Evolutionary conservation across 2,797 vertebrate genomes (phyloP), one percentile per base, ranked within the genome.

Genomic region (Halcyon chelicuti): DNA sequence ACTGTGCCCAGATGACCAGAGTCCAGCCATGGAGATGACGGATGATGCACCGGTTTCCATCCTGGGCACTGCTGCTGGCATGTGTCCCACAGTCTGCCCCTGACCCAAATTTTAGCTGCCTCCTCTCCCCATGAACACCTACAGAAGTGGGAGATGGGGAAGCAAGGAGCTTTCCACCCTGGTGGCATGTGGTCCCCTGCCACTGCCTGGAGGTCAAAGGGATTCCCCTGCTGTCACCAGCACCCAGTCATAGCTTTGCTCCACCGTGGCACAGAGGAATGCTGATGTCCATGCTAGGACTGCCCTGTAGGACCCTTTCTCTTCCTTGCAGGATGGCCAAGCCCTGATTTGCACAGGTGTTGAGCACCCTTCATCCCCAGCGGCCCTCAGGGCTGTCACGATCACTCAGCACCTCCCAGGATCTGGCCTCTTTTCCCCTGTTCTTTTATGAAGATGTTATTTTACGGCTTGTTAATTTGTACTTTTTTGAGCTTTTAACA

Each of bases 391-490:
- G 77, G 66, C 73, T 94, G 86, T 93, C 93, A 93, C 13, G 0
- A 76, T 94, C 96, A 95, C 96, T 94, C 94, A 90, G 91, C 94
- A 0, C 86, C 77, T 93, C 60, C 72, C 91, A 76, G 95, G 83
- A 96, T 82, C 90, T 90, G 90, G 85, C 88, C 96, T 94, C 86
- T 91, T 89, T 88, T 35, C 31, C 52, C 54, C 65, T 19, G 44
- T 49, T 93, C 91, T 93, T 95, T 96, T 92, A 92, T 86, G 94
- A 96, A 96, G 86, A 94, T 3, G 0, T 94, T 94, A 79, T 80
- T 97, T 96, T 96, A 96, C 16, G 10, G 95, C 96, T 95, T 96
- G 88, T 90, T 95, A 96, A 96, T 96, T 95, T 93, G 88, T 96
- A 93, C 90, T 93, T 95, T 95, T 95, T 94, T 2, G 9, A 95